Base-by-base conservation (phyloP, 2,888 invertebrate species). In the Sphaeridia pumilis region DNA sequence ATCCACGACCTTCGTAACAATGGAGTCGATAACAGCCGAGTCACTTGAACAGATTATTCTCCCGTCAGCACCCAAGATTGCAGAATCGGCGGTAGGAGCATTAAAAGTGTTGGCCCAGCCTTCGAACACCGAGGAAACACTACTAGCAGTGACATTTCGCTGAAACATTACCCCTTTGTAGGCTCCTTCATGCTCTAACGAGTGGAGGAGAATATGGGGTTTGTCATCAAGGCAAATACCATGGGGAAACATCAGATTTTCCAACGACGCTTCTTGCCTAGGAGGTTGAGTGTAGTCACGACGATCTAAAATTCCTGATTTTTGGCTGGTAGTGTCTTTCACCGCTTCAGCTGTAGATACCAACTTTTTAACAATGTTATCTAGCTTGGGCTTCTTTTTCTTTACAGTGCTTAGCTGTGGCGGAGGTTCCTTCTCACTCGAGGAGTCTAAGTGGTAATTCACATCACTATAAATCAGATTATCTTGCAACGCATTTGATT, bases 1-100 rank as follows among this genome's bases (percentile, higher is more conserved):
- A 42, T 59, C 60, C 17, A 53, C 49, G 4, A 63, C 52, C 43
- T 47, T 52, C 7, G 46, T 49, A 1, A 63, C 57, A 36, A 63
- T 56, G 36, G 35, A 22, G 45, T 63, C 58, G 3, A 63, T 57
- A 21, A 49, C 56, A 24, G 49, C 53, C 12, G 48, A 54, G 10
- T 55, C 50, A 26, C 61, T 61, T 25, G 56, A 49, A 46, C 55
- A 67, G 57, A 74, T 64, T 36, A 75, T 75, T 66, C 78, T 79
- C n/a, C 84, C 84, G 70, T 83, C 81, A 2, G 75, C 71, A 58
- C 80, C 81, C 34, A 84, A 69, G 38, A 80, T 72, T 7, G 78
- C 81, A 61, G 77, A 76, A 58, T 78, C 70, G n/a, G 71, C 70
- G 43, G 72, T 69, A 61, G 76, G 69, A 63, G 77, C 46, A 42